Conservation (phyloP, 2,797 vertebrate genomes). For the Microctenopoma lineatum region DNA sequence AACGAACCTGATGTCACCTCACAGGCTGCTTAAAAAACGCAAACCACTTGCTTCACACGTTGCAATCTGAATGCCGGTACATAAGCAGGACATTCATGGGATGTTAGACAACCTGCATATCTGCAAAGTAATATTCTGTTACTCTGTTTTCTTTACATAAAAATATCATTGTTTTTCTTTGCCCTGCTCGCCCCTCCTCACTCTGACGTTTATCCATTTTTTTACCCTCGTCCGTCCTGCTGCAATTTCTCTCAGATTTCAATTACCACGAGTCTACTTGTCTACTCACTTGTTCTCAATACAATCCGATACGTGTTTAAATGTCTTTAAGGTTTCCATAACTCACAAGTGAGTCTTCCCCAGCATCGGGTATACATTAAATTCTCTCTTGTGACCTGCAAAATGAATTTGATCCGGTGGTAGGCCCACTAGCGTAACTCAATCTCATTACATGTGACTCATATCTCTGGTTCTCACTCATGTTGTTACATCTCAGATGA, state of each 20-base stretch:
- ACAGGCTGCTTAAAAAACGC: constrained; percentile 40
- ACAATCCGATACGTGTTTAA: constrained; percentile 45
- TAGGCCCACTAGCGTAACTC: constrained; percentile 33
- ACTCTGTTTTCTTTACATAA: constrained; percentile 24
- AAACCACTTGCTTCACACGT: constrained; percentile 34
- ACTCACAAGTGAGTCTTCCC: constrained; percentile 35
- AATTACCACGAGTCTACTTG: constrained; percentile 46
- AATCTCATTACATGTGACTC: constrained; percentile 49
- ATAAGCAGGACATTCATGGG: constrained; percentile 18
- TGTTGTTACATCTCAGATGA: constrained; percentile 28
- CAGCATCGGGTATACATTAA: constrained; percentile 54
- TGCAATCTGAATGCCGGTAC: constrained; percentile 7
- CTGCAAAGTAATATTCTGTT: constrained; percentile 35
- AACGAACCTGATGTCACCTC: constrained; percentile 57
- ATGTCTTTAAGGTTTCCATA: constrained; percentile 49
- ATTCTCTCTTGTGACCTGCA: constrained; percentile 38
- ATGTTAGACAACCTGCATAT: constrained; percentile 23
- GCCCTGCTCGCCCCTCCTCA: not conserved
- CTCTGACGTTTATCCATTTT: constrained; percentile 1
- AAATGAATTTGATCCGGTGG: constrained; percentile 59
- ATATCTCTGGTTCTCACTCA: constrained; percentile 34
- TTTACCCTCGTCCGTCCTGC: constrained; percentile 21
- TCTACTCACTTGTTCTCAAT: constrained; percentile 55
- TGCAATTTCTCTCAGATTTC: constrained; percentile 32
- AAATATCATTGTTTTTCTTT: constrained; percentile 22